Percentiles rank a stretch among this genome's conserved stretches.
phyloP scores from a whole-genome alignment of 1,140 invertebrate species.

The Rhopalosiphum padi region DNA sequence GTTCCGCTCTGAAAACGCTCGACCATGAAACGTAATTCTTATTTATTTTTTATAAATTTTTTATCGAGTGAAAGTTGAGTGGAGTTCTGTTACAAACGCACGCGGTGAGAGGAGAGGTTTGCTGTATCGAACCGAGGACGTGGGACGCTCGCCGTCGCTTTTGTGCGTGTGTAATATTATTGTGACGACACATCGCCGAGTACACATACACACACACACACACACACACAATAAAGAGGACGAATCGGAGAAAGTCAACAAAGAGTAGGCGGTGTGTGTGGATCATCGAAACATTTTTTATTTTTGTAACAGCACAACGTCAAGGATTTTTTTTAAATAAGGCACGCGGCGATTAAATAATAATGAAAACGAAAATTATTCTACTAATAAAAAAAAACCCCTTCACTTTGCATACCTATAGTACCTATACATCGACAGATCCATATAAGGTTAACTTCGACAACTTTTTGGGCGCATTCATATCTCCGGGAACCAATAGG shows the following conservation, averaged over 20 bases:
- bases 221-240: constrained; percentile 27
- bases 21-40: constrained; percentile 51
- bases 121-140: constrained; percentile 40
- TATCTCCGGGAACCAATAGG: constrained; percentile 34
- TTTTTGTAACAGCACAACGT: constrained; percentile 31
- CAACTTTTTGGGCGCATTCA: constrained; percentile 30
- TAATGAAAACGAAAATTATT: not conserved
- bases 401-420: constrained; percentile 29
- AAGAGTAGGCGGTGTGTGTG: constrained; percentile 33
- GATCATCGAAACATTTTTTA: constrained; percentile 24
- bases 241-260: constrained; percentile 51
- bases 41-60: not conserved
- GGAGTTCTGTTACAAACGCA: not conserved
- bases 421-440: not conserved
- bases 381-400: constrained; percentile 27
- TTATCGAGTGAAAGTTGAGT: constrained; percentile 47
- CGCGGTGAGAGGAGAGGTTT: constrained; percentile 35
- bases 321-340: constrained; percentile 29
- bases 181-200: constrained; percentile 41
- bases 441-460: constrained; percentile 50
- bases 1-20: constrained; percentile 57
- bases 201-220: not conserved
- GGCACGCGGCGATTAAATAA: not conserved
- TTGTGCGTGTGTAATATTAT: constrained; percentile 33
- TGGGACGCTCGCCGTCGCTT: constrained; percentile 36